Conservation (phyloP, 2,113 vertebrate genomes). For the Craseonycteris thonglongyai region DNA sequence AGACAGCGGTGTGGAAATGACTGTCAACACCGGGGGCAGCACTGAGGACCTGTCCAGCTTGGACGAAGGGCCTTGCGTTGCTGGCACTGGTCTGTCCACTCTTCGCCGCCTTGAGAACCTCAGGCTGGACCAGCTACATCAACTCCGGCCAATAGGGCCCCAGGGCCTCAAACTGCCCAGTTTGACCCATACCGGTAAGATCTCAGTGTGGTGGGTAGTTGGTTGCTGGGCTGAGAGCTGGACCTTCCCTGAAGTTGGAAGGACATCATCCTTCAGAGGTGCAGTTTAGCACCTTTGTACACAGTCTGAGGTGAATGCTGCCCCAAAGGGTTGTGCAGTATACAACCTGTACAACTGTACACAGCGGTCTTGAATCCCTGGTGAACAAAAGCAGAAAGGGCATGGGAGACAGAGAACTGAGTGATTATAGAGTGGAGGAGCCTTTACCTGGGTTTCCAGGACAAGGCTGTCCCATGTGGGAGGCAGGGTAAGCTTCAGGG, state of each 20-base stretch:
- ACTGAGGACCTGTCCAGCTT: slow-evolving; percentile 93
- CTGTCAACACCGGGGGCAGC: slow-evolving; percentile 90
- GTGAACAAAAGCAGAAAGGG: neutral
- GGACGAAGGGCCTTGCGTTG: slow-evolving; percentile 83
- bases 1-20: slow-evolving; percentile 97
- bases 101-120: slow-evolving; percentile 93
- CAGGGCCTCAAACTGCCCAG: slow-evolving; percentile 87
- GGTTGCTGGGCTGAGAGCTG: neutral
- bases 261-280: neutral
- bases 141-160: slow-evolving; percentile 85
- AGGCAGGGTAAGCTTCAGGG: neutral
- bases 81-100: slow-evolving; percentile 86
- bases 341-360: neutral
- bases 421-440: neutral
- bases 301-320: neutral
- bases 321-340: neutral
- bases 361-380: neutral
- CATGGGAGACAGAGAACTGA: neutral
- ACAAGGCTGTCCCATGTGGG: neutral
- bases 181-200: slow-evolving; percentile 84
- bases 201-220: neutral
- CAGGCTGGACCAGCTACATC: slow-evolving; percentile 97
- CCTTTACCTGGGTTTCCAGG: neutral
- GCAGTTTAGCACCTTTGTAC: neutral
- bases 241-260: neutral